Evolutionary conservation across 2,113 vertebrate genomes (phyloP).

Genomic region (Dryoscopus gambensis): DNA sequence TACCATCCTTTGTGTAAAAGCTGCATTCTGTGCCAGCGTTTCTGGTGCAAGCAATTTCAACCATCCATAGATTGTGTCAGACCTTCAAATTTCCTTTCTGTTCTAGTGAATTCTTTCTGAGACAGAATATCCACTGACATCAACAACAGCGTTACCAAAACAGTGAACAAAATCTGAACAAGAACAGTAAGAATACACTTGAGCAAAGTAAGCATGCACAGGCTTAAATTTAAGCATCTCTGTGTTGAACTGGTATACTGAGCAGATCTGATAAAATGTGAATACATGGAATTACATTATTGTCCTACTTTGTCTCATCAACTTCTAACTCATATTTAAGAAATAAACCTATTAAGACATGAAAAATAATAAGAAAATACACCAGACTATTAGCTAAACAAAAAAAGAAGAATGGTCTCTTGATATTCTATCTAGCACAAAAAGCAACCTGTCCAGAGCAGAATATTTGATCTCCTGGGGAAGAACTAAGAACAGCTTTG

Average conservation of each 20-base stretch:
- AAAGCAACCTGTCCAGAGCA: not conserved
- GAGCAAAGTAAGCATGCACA: not conserved
- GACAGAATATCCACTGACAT: not conserved
- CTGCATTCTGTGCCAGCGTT: not conserved
- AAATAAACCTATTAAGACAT: not conserved
- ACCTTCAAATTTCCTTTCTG: not conserved
- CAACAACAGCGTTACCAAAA: not conserved
- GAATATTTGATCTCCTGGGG: not conserved
- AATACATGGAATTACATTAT: not conserved
- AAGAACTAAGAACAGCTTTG: not conserved
- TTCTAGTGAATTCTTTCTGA: not conserved
- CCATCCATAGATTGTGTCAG: not conserved
- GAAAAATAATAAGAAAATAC: not conserved
- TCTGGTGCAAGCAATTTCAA: not conserved
- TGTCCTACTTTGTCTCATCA: not conserved
- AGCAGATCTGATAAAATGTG: not conserved
- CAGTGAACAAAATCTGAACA: not conserved
- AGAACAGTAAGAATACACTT: not conserved
- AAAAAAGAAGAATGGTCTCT: not conserved
- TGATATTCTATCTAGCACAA: not conserved
- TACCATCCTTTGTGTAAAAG: not conserved
- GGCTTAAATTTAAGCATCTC: not conserved
- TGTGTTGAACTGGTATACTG: not conserved
- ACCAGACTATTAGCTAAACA: not conserved
- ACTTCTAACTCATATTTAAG: not conserved